Percentiles rank a stretch among this genome's conserved stretches.
These are phyloP conservation scores for Steinernema khuongi DNA, from an alignment of 1,140 invertebrate genomes.

Conservation along the genomic window DNA sequence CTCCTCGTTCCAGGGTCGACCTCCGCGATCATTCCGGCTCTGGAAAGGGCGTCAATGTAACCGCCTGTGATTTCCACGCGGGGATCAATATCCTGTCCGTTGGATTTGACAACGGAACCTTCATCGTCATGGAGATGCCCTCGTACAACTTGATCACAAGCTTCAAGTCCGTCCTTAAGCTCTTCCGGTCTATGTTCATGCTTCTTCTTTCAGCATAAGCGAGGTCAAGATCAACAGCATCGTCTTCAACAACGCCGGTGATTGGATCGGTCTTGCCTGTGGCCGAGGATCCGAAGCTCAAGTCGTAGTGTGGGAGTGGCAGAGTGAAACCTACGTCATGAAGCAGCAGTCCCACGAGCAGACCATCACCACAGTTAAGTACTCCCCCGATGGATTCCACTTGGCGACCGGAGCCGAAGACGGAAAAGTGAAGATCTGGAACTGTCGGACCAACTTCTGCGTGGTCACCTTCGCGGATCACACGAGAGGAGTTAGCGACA, in stretches of 20 bases:
- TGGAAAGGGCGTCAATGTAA: conserved; percentile 17
- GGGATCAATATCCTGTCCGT: conserved; percentile 63
- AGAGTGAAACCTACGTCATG: conserved; percentile 93
- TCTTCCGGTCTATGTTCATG: background rate
- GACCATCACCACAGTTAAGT: conserved; percentile 61
- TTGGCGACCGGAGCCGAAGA: conserved; percentile 88
- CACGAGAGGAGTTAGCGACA: conserved; percentile 71
- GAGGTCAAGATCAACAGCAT: conserved; percentile 75
- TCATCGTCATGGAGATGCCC: conserved; percentile 85
- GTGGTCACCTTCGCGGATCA: conserved; percentile 90
- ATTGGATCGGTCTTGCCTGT: conserved; percentile 88
- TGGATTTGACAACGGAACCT: conserved; percentile 74
- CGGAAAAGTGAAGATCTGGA: conserved; percentile 91
- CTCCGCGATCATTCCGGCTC: background rate
- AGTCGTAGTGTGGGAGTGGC: conserved; percentile 95
- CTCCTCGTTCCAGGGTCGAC: background rate
- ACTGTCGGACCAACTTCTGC: conserved; percentile 79
- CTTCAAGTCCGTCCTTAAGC: conserved; percentile 60
- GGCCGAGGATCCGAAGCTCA: conserved; percentile 71
- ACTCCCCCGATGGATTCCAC: conserved; percentile 82
- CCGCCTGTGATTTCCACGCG: conserved; percentile 26
- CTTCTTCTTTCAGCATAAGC: conserved; percentile 66
- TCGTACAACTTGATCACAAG: conserved; percentile 85
- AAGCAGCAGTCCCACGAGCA: conserved; percentile 83
- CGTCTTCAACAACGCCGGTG: conserved; percentile 76